A percentile compares a stretch with the other conserved stretches of the same genome.
Conservation (phyloP, 2,113 vertebrate genomes). For the Cyrtonyx montezumae region DNA sequence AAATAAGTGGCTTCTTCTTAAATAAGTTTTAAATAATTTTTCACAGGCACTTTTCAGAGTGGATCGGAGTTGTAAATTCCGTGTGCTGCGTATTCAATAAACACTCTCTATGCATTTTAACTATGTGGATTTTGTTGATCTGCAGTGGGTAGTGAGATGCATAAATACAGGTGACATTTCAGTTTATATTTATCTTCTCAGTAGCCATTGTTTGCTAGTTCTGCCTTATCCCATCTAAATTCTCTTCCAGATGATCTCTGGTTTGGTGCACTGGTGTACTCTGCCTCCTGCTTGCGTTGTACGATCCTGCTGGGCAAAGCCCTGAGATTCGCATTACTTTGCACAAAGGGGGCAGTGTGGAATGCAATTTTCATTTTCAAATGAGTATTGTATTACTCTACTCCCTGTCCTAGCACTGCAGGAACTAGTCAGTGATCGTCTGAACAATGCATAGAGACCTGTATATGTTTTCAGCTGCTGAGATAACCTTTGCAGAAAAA, state of each 20-base stretch:
- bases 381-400: background rate
- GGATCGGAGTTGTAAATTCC: background rate
- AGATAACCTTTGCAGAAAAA: constrained; percentile 14
- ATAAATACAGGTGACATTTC: background rate
- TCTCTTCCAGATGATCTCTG: background rate
- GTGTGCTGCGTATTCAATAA: background rate
- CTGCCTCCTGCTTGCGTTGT: background rate
- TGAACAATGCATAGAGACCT: background rate
- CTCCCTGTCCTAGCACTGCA: background rate
- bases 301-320: background rate
- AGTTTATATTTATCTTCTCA: background rate
- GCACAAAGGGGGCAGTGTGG: background rate
- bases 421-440: background rate
- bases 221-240: background rate
- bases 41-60: background rate
- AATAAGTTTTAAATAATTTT: background rate
- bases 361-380: constrained; percentile 9
- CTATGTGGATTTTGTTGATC: background rate
- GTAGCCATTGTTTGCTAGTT: background rate
- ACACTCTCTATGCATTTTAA: background rate
- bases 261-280: background rate
- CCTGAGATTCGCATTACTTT: background rate
- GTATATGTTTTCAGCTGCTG: constrained; percentile 1
- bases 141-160: background rate
- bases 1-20: background rate